Base-by-base conservation (phyloP, 2,888 invertebrate species). In the Epicampocera succincta region DNA sequence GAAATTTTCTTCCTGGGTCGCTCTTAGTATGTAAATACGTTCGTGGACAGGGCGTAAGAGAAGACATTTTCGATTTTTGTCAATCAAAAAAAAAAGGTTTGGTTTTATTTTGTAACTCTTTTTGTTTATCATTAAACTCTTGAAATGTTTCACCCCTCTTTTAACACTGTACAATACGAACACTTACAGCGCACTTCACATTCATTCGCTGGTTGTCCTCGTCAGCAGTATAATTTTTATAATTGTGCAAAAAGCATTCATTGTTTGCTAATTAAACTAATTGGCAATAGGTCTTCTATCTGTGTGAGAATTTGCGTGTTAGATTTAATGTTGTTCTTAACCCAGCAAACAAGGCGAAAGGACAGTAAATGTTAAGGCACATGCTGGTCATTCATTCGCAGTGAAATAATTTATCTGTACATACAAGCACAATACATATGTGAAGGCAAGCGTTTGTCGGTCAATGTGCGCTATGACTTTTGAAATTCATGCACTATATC, bases 231-330 rank as follows among this genome's bases (percentile, higher is more conserved):
- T 58, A 21, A 72, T 72, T 79, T 73, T 73, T 66, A 50, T 77
- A 42, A 77, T 60, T 71, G 54, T 63, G 60, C 78, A 75, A 78
- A 71, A 71, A 48, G 69, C 66, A 72, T 71, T 73, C 80, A 83
- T 84, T 83, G 80, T 79, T 77, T 80, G 60, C 80, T 84, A 84
- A 84, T 84, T 84, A 84, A 81, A 84, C 84, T 84, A 84, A 84
- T 84, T 84, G 75, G 68, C 68, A 73, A 58, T 69, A 74, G 66
- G 73, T 68, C 13, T 40, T 60, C n/a, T 58, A 15, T 72, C 58
- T 44, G 44, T 63, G 13, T n/a, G 6, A 56, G 42, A 15, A 29
- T 60, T 42, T 61, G 25, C 66, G 63, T 80, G 40, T 40, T 42
- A 13, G 42, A 17, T 12, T 72, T 44, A 48, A 25, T 48, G 44